Conservation (phyloP, 2,888 invertebrate genomes). For the Elmis aenea region DNA sequence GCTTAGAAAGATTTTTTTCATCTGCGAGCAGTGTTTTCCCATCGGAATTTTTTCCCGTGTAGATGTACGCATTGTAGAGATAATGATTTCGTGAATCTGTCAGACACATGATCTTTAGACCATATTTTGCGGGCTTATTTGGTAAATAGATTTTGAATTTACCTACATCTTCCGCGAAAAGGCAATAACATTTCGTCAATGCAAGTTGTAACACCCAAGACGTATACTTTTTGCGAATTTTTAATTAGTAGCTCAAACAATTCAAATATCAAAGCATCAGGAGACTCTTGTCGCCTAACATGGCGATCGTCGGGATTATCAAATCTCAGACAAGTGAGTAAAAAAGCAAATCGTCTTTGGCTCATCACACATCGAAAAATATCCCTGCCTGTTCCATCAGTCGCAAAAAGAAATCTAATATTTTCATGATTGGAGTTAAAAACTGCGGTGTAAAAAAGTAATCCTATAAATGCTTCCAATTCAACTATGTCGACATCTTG, state of each 20-base stretch:
- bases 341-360: background rate
- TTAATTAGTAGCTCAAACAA: too few relatives aligned
- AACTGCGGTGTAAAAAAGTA: background rate
- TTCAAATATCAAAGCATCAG: too few relatives aligned
- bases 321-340: constrained; percentile 1
- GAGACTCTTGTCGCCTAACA: too few relatives aligned
- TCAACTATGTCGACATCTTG: background rate
- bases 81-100: too few relatives aligned
- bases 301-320: background rate
- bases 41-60: too few relatives aligned
- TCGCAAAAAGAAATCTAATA: background rate
- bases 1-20: background rate
- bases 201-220: too few relatives aligned
- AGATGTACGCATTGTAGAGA: too few relatives aligned
- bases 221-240: too few relatives aligned
- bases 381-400: background rate
- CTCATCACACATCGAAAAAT: constrained; percentile 1
- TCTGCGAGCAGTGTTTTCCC: too few relatives aligned
- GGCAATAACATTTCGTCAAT: constrained; percentile 5
- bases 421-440: constrained; percentile 1
- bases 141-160: background rate
- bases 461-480: background rate
- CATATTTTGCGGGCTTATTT: background rate
- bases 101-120: constrained; percentile 1
- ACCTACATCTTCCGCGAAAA: constrained; percentile 1